phyloP scores from a whole-genome alignment of 2,797 vertebrate species.

The Pantherophis vulpinus region DNA sequence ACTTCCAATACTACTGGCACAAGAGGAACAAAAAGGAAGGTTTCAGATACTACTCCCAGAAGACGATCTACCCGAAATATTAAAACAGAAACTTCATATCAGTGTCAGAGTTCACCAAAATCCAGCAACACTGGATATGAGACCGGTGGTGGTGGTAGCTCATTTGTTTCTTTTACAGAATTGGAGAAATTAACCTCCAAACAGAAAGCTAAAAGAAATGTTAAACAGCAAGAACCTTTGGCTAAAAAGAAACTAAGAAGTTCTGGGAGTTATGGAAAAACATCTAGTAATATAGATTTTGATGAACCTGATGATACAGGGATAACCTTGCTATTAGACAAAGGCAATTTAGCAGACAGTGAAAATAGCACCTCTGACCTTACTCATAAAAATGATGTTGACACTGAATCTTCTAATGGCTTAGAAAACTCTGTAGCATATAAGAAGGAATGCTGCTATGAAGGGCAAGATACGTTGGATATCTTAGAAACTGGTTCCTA shows the following conservation, averaged over 20 bases:
- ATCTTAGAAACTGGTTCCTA: constrained; percentile 30
- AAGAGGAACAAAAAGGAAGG: constrained; percentile 83
- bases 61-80: constrained; percentile 84
- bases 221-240: constrained; percentile 78
- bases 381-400: constrained; percentile 33
- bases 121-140: constrained; percentile 78
- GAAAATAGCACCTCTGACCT: constrained; percentile 44
- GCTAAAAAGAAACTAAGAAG: constrained; percentile 81
- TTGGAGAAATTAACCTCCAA: constrained; percentile 76
- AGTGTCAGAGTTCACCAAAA: constrained; percentile 72
- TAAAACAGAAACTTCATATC: constrained; percentile 74
- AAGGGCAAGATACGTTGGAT: constrained; percentile 41
- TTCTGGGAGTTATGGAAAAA: constrained; percentile 59
- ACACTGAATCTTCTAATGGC: constrained; percentile 61
- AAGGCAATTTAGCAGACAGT: constrained; percentile 53
- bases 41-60: constrained; percentile 72
- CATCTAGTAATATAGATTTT: constrained; percentile 59
- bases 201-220: constrained; percentile 77
- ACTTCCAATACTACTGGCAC: constrained; percentile 80
- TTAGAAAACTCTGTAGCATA: constrained; percentile 51
- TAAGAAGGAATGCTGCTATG: constrained; percentile 39
- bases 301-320: constrained; percentile 62
- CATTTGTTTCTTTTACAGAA: constrained; percentile 68
- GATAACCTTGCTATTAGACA: constrained; percentile 40
- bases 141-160: constrained; percentile 68